Conservation (phyloP, 1,140 invertebrate genomes). For the Polypedilum pembai region DNA sequence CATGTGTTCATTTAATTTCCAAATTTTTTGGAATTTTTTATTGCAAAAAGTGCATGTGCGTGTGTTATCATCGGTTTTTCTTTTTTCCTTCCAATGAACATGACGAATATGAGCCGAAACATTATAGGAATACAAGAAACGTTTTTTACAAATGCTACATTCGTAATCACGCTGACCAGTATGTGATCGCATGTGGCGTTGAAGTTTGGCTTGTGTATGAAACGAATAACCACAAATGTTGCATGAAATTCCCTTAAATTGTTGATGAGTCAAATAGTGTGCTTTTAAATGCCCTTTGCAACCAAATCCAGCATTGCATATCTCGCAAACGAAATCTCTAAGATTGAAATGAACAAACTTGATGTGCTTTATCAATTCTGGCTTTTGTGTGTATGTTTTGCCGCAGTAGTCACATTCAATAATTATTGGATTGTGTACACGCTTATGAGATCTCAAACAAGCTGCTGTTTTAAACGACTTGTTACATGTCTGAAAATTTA, state of each 20-base stretch:
- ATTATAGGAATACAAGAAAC: background rate
- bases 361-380: background rate
- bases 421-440: background rate
- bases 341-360: background rate
- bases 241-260: background rate
- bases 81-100: background rate
- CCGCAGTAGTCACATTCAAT: background rate
- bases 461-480: background rate
- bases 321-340: background rate
- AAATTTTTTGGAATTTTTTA: slow-evolving; percentile 1
- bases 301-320: background rate
- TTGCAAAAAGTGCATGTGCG: background rate
- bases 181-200: background rate
- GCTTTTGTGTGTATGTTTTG: background rate
- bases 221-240: background rate
- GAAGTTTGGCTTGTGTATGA: background rate
- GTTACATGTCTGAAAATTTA: background rate
- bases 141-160: background rate
- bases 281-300: background rate
- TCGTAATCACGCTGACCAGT: background rate
- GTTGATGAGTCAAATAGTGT: background rate
- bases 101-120: background rate
- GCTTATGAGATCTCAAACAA: background rate
- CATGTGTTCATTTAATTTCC: background rate
- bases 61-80: background rate